Percentiles rank a stretch among this genome's conserved stretches.
These are phyloP conservation scores for Ditula angustiorana DNA, from an alignment of 2,888 invertebrate genomes.

Conservation along the genomic window DNA sequence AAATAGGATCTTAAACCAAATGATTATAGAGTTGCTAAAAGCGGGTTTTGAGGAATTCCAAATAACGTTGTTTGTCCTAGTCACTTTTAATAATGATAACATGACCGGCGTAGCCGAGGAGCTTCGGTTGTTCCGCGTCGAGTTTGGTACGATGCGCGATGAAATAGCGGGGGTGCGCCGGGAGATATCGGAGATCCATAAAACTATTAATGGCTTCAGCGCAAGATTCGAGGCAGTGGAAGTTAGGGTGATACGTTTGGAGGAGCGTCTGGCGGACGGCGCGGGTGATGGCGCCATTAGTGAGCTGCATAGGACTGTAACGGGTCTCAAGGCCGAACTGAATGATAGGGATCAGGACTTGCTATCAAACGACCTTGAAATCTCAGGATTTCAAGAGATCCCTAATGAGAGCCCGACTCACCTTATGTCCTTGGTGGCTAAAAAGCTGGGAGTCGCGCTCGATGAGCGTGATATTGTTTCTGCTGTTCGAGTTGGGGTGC, in stretches of 20 bases:
- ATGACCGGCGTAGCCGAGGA: background rate
- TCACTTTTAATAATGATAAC: too few species aligned
- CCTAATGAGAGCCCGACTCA: background rate
- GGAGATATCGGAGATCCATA: background rate
- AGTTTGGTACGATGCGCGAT: background rate
- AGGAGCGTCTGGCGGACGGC: background rate
- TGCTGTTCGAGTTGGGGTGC: background rate
- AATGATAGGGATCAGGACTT: background rate
- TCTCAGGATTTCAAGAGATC: background rate
- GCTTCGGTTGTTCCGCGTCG: background rate
- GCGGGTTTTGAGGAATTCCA: too few species aligned
- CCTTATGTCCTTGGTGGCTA: background rate
- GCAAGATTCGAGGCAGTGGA: background rate
- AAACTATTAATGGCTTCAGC: background rate
- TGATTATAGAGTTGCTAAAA: too few species aligned
- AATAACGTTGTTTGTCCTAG: too few species aligned
- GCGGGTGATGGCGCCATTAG: too few species aligned
- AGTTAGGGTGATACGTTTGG: background rate
- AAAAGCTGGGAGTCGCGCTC: background rate
- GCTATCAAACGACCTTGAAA: background rate
- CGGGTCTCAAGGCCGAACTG: background rate
- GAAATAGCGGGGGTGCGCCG: background rate
- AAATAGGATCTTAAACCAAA: too few species aligned
- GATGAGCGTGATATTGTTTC: background rate
- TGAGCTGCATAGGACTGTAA: background rate